These are phyloP conservation scores for Pilophorus perplexus DNA, from an alignment of 2,888 invertebrate genomes.

Conservation along the genomic window DNA sequence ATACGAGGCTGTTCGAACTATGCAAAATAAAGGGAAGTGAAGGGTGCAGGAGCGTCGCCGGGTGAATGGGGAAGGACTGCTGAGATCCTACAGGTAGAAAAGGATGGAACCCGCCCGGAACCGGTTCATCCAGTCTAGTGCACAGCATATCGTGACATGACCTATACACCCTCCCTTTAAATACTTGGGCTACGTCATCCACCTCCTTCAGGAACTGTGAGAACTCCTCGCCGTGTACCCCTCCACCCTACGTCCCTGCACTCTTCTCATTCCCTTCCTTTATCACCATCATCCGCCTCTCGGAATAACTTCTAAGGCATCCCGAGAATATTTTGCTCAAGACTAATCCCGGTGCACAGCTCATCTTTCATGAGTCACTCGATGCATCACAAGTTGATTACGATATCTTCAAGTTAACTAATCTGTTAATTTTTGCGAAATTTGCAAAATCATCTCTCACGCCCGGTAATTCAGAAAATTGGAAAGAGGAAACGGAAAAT, in stretches of 20 bases:
- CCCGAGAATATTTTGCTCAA: slow-evolving; percentile 30
- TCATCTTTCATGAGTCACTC: not conserved
- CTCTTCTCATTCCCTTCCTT: not conserved
- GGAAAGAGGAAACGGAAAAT: too few relatives aligned
- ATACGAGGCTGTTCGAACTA: too few relatives aligned
- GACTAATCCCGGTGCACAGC: slow-evolving; percentile 1
- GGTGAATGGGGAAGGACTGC: slow-evolving; percentile 29
- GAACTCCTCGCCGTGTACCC: slow-evolving; percentile 33
- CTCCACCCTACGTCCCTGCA: not conserved
- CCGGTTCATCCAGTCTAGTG: slow-evolving; percentile 41
- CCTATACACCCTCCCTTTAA: slow-evolving; percentile 41
- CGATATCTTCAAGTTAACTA: too few relatives aligned
- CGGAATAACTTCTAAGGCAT: slow-evolving; percentile 32
- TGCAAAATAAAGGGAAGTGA: too few relatives aligned
- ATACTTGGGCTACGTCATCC: slow-evolving; percentile 39
- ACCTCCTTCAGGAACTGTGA: slow-evolving; percentile 40
- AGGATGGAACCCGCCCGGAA: slow-evolving; percentile 27
- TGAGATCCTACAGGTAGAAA: slow-evolving; percentile 8
- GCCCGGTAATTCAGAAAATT: too few relatives aligned
- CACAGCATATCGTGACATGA: slow-evolving; percentile 41
- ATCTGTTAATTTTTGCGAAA: too few relatives aligned
- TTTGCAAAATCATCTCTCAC: too few relatives aligned
- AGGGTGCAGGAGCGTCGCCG: slow-evolving; percentile 6
- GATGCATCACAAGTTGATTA: too few relatives aligned
- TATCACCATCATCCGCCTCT: slow-evolving; percentile 31